Conservation (phyloP, 2,113 vertebrate genomes). For the Zingel zingel region DNA sequence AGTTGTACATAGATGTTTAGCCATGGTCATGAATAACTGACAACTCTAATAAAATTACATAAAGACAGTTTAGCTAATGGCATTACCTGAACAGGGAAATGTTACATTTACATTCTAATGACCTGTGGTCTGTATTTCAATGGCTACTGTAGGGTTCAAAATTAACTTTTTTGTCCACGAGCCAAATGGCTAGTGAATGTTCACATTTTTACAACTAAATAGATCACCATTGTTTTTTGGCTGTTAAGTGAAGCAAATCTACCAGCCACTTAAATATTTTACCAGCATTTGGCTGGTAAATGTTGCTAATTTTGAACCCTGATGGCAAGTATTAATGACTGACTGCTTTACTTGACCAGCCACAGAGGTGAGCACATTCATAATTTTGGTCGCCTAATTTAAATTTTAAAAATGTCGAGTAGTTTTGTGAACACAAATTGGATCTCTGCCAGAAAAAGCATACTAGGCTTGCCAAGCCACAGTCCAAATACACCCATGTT, state of each 20-base stretch:
- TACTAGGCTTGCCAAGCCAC: neutral
- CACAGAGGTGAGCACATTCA: neutral
- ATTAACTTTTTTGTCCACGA: too few species aligned
- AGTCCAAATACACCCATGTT: neutral
- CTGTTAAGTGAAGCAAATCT: too few species aligned
- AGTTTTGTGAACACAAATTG: conserved; percentile 10
- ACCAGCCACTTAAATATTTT: too few species aligned
- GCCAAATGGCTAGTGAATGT: too few species aligned
- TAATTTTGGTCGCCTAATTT: neutral
- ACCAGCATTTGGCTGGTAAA: too few species aligned
- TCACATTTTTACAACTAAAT: too few species aligned
- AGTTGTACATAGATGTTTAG: neutral
- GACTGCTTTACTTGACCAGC: neutral
- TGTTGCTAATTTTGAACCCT: too few species aligned
- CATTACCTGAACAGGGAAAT: neutral
- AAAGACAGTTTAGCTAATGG: neutral
- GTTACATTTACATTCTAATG: neutral
- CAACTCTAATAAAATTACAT: neutral
- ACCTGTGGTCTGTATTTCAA: neutral
- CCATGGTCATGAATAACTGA: neutral
- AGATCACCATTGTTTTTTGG: too few species aligned
- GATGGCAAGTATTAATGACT: neutral
- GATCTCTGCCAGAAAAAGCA: neutral
- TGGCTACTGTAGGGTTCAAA: too few species aligned
- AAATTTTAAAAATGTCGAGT: neutral